Base-by-base conservation (phyloP, 2,113 vertebrate genomes). In the Hippocampus abdominalis region DNA sequence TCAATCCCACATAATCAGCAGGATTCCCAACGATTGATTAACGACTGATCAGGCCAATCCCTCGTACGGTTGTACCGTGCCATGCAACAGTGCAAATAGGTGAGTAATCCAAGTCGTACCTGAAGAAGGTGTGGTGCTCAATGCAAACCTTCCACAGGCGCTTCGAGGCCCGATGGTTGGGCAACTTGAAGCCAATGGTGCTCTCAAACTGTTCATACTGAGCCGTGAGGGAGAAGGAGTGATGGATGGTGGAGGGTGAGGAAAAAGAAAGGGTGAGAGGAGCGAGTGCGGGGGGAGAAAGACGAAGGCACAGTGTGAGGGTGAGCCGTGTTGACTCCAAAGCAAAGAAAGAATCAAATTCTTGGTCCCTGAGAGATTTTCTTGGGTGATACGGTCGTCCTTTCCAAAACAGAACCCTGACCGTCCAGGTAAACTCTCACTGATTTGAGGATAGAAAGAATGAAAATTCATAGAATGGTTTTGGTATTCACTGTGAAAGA, bases 101-200 rank as follows among this genome's bases (percentile, higher is more conserved):
- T 15, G 40, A 25, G 36, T 23, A 9, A 36, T 23, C 36, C 29
- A 46, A 42, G 44, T 75, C 89, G 86, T 92, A 99, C 97, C 97
- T 97, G 94, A 99, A 99, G 90, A 99, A 99, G 5, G 97, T 99
- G 90, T 99, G 97, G 82, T 99, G 96, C 83, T 99, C 97, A 70
- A 99, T 98, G 96, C 97, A 99, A 92, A 99, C 97, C 86, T 99
- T 99, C 97, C 97, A 99, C 84, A 99, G 90, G 76, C 97, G 94
- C 91, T 99, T 99, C 69, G 97, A 98, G 0, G 97, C 97, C 80
- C 97, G 94, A 80, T 99, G 97, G 90, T 99, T 98, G 73, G 97
- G 97, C 82, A 99, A 93, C 90, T 99, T 99, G 92, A 99, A 99
- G 90, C 97, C 97, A 82, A 99, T 99, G 74, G 97, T 99, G 91